Evolutionary conservation across 2,888 invertebrate genomes (phyloP).

Genomic region (Villa cingulata): DNA sequence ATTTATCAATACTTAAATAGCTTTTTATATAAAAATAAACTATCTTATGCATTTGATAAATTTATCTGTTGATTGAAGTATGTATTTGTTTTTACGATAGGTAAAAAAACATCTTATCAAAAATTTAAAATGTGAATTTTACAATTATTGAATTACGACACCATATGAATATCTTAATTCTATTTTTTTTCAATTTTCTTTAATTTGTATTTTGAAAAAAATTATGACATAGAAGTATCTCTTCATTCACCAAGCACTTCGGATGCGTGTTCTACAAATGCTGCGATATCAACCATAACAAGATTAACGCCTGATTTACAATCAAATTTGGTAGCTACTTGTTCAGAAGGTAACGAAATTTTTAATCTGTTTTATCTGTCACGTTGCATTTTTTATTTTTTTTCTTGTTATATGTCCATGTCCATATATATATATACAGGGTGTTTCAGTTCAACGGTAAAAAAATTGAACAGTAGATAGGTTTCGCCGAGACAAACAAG

Average conservation of each 20-base stretch:
- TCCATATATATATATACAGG: too few species aligned
- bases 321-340: neutral
- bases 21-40: too few species aligned
- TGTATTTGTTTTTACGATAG: too few species aligned
- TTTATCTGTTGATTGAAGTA: too few species aligned
- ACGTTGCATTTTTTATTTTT: neutral
- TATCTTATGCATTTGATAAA: too few species aligned
- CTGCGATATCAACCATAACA: slow-evolving; percentile 18
- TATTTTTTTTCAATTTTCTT: neutral
- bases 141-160: too few species aligned
- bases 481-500: too few species aligned
- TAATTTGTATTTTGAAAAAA: slow-evolving; percentile 1
- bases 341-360: neutral
- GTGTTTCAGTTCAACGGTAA: too few species aligned
- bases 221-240: slow-evolving; percentile 27
- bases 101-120: too few species aligned
- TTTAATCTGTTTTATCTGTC: neutral
- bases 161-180: neutral
- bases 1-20: too few species aligned
- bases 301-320: slow-evolving; percentile 16
- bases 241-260: slow-evolving; percentile 25
- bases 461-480: too few species aligned
- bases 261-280: slow-evolving; percentile 23
- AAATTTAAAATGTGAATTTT: too few species aligned
- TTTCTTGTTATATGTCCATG: neutral